A percentile compares a stretch with the other conserved stretches of the same genome.
Evolutionary conservation across 2,797 vertebrate species (phyloP).

Genomic region (Jordanella pulchra): DNA sequence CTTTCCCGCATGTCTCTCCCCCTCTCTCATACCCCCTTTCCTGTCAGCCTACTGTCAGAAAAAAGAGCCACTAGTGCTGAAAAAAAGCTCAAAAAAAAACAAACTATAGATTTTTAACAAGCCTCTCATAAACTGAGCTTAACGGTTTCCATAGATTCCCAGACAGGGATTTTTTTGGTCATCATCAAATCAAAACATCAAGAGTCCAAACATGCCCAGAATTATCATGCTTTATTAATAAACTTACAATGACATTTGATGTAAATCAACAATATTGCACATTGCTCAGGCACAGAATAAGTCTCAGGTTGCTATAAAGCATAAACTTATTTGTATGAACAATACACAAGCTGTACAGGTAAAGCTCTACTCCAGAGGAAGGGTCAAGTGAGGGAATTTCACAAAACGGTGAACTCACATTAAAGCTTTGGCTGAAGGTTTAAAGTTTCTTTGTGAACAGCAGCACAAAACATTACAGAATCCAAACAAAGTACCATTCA

Average conservation of each 20-base stretch:
- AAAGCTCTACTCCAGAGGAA: slow-evolving; percentile 64
- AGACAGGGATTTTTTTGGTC: not conserved
- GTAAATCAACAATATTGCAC: slow-evolving; percentile 81
- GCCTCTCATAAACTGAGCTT: slow-evolving; percentile 28
- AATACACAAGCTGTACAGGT: slow-evolving; percentile 69
- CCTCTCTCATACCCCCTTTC: too few relatives aligned
- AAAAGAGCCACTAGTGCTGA: too few relatives aligned
- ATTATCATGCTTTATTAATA: slow-evolving; percentile 85
- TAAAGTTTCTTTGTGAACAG: slow-evolving; percentile 63
- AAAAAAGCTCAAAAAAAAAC: too few relatives aligned
- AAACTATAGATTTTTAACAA: not conserved
- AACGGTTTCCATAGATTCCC: too few relatives aligned
- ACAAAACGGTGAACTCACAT: slow-evolving; percentile 70
- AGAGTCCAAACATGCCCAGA: slow-evolving; percentile 26
- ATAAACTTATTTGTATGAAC: slow-evolving; percentile 63
- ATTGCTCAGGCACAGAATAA: slow-evolving; percentile 83
- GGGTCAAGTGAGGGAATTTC: slow-evolving; percentile 14
- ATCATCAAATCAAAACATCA: not conserved
- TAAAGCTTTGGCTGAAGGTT: slow-evolving; percentile 81
- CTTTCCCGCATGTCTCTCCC: too few relatives aligned
- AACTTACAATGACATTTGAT: slow-evolving; percentile 76
- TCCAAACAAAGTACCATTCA: slow-evolving; percentile 41
- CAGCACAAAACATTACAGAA: slow-evolving; percentile 40
- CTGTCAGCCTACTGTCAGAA: too few relatives aligned
- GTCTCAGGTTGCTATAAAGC: slow-evolving; percentile 69